These are phyloP conservation scores for Helobdella robusta DNA, from an alignment of 2,888 invertebrate genomes.

Conservation along the genomic window DNA sequence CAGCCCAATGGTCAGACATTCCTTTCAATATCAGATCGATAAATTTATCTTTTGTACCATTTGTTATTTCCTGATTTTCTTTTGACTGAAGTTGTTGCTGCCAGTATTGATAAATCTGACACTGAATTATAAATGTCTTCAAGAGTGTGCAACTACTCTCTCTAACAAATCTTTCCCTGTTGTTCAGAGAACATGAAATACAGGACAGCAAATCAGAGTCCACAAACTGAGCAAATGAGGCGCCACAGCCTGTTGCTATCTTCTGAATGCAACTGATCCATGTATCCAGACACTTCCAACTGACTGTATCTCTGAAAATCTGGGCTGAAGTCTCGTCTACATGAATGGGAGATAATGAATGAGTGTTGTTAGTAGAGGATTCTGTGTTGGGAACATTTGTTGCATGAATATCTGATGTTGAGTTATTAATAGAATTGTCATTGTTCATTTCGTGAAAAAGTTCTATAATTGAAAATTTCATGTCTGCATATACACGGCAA, in stretches of 20 bases:
- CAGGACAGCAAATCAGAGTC: not conserved
- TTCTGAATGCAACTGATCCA: constrained; percentile 10
- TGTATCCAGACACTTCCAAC: constrained; percentile 15
- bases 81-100: too few species aligned
- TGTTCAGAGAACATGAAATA: not conserved
- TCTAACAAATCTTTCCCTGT: constrained; percentile 14
- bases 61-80: not conserved
- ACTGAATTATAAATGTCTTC: not conserved
- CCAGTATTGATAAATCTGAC: not conserved
- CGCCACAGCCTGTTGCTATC: constrained; percentile 2
- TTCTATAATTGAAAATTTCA: too few species aligned
- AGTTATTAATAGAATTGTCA: not conserved
- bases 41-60: not conserved
- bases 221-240: not conserved
- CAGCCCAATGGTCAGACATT: constrained; percentile 11
- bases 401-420: not conserved
- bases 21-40: not conserved
- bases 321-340: too few species aligned
- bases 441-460: too few species aligned
- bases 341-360: too few species aligned
- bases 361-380: too few species aligned
- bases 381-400: not conserved
- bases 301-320: too few species aligned
- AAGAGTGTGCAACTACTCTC: constrained; percentile 5
- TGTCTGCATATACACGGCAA: not conserved